Percentiles rank a stretch among this genome's conserved stretches.
Conservation (phyloP, 2,797 vertebrate species). For the Gadopsis bispinosus region DNA sequence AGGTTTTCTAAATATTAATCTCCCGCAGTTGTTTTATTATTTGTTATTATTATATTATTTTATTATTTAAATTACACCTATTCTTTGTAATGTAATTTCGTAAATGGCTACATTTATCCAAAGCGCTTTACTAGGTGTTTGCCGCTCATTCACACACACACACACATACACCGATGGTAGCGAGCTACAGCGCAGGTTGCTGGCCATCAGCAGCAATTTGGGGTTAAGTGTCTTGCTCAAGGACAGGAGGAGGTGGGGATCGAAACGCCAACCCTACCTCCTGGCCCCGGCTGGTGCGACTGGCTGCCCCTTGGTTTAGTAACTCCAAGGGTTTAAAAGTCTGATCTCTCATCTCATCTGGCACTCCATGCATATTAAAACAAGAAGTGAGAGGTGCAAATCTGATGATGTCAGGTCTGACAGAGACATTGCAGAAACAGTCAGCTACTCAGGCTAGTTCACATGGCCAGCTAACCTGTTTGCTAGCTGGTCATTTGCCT, state of each 20-base stretch:
- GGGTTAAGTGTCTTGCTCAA: too few relatives aligned
- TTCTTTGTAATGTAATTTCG: neutral
- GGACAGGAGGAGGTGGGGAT: too few relatives aligned
- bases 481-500: constrained; percentile 50
- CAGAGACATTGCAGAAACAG: constrained; percentile 67
- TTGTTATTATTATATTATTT: neutral
- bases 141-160: too few relatives aligned
- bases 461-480: constrained; percentile 40
- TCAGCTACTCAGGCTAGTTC: constrained; percentile 29
- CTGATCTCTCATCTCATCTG: constrained; percentile 21
- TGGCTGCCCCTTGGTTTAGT: neutral
- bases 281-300: too few relatives aligned
- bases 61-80: neutral
- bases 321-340: neutral
- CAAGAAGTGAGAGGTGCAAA: neutral
- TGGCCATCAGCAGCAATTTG: too few relatives aligned
- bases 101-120: too few relatives aligned
- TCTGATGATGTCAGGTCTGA: constrained; percentile 29
- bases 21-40: neutral
- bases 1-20: neutral
- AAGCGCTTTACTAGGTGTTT: too few relatives aligned
- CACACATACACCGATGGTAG: too few relatives aligned
- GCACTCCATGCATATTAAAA: constrained; percentile 3
- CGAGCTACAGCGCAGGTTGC: too few relatives aligned
- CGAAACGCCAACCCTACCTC: too few relatives aligned